Base-by-base conservation (phyloP, 2,113 vertebrate genomes). In the Oncorhynchus clarkii region DNA sequence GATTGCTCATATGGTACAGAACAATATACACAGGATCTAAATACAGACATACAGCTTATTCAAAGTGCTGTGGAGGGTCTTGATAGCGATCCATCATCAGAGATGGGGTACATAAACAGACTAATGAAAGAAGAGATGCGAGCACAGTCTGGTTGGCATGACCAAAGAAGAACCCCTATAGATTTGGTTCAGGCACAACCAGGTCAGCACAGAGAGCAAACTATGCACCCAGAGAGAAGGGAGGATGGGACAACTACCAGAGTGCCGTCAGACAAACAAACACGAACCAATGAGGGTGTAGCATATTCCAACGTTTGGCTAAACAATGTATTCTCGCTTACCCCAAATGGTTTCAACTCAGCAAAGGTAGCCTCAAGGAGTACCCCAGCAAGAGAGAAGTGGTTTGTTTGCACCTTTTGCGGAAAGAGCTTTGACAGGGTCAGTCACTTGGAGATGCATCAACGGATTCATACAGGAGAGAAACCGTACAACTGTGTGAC, bases 391-490 rank as follows among this genome's bases (percentile, higher is more conserved):
- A 89, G 82, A 67, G 93, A 94, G 75, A 92, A 93, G 27, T 93
- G 93, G 90, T 94, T 90, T 83, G 93, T 93, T 65, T 94, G 93
- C 66, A 90, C 89, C 0, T 93, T 90, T 83, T 94, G 93, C 0
- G 93, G 93, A 26, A 94, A 94, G 18, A 94, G 93, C 79, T 94
- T 94, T 1, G 93, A 93, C 51, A 93, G 93, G 1, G 74, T 90
- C 82, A 93, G 93, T 82, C 93, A 94, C 49, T 88, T 94, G 57
- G 89, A 93, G 84, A 93, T 94, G 31, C 93, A 94, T 85, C 91
- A 90, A 84, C 82, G 93, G 1, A 92, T 92, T 26, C 93, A 94
- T 88, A 94, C 93, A 0, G 93, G 93, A 1, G 93, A 94, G 88
- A 92, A 93, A 31, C 93, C 93, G 9, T 94, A 89, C 87, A 84